Base-by-base conservation (phyloP, 2,113 vertebrate genomes). In the Tyrannus savana region DNA sequence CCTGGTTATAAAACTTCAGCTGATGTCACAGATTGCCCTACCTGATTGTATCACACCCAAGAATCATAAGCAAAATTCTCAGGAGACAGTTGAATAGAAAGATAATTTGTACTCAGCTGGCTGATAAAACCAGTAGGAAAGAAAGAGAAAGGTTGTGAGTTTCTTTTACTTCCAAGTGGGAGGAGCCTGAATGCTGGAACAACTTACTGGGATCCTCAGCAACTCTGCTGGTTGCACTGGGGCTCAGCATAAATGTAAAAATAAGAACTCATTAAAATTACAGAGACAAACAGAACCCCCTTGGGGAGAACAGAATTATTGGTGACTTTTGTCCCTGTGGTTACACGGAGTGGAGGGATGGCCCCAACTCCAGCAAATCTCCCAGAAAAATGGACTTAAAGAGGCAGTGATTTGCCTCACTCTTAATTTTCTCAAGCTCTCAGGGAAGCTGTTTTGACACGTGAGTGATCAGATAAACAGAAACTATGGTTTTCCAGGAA, bases 401-500 rank as follows among this genome's bases (percentile, higher is more conserved):
- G 47, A 73, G 59, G 46, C 52, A 66, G 68, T 19, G 55, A 80
- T 78, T 60, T 14, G 11, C 39, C 52, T 90, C 90, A 75, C 47
- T 73, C 14, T 59, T 58, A 17, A 80, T 85, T 69, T 89, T 88
- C 81, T 66, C 53, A 79, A 35, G 62, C 41, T 93, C 59, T 94
- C 64, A 19, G 3, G 50, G 64, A 89, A 88, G 52, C 52, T 60
- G 37, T 37, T 90, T 30, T 75, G 92, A 88, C 56, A 93, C 17
- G 46, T 69, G 71, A 88, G 79, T 47, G 68, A 96, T 79, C 83
- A 93, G 79, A 60, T 75, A 93, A 95, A 56, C 23, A 84, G 55
- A 80, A 93, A 92, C 68, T 19, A 74, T 72, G 72, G 76, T 53
- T 64, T 88, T 56, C 49, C 52, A 60, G 8, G 30, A 60, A 78